These are phyloP conservation scores for Apaloderma vittatum DNA, from an alignment of 2,113 vertebrate species.

Conservation along the genomic window DNA sequence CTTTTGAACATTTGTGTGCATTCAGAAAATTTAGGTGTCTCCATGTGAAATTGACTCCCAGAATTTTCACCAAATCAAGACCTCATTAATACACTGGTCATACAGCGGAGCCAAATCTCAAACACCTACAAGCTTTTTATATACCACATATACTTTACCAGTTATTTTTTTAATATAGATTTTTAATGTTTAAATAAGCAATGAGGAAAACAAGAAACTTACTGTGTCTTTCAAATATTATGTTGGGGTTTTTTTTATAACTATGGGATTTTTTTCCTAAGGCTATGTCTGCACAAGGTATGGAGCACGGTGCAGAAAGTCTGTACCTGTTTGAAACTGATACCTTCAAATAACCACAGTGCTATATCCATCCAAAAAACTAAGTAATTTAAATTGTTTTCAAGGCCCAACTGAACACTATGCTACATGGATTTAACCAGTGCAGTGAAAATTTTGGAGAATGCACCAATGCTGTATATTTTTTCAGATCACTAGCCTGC, in stretches of 20 bases:
- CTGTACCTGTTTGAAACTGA: neutral
- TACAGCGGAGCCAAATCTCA: neutral
- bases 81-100: neutral
- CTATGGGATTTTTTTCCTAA: neutral
- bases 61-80: neutral
- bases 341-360: neutral
- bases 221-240: too few relatives aligned
- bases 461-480: neutral
- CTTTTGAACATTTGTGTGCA: neutral
- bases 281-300: neutral
- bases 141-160: neutral
- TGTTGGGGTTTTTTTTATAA: neutral
- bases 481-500: neutral
- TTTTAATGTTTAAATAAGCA: neutral
- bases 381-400: neutral
- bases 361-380: neutral
- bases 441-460: neutral
- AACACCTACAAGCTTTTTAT: neutral
- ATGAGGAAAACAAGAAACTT: neutral
- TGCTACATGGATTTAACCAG: neutral
- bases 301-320: neutral
- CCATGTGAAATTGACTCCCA: neutral
- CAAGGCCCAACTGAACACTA: neutral
- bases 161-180: neutral
- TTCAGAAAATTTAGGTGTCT: neutral